Evolutionary conservation across 2,797 vertebrate species (phyloP).

Genomic region (Parauchenoglanis ngamensis): DNA sequence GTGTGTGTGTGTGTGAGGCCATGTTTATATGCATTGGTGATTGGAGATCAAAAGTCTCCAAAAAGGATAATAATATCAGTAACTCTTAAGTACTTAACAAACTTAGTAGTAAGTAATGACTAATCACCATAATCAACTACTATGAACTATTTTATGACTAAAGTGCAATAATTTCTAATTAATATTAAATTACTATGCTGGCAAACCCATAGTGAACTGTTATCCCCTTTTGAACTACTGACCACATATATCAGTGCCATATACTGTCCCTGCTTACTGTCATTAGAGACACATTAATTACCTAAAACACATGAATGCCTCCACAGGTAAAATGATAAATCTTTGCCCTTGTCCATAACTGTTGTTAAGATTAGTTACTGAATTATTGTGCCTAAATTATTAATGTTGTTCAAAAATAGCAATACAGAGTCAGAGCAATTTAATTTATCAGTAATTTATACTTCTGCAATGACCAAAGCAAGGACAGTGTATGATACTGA

Average conservation of each 20-base stretch:
- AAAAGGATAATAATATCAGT: background rate
- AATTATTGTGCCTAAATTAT: background rate
- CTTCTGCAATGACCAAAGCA: background rate
- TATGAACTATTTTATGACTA: background rate
- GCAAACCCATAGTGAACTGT: background rate
- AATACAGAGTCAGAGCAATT: no score
- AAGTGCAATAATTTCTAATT: background rate
- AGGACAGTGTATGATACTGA: background rate
- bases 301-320: no score
- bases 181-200: background rate
- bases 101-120: background rate
- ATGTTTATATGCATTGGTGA: background rate
- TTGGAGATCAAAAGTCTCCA: background rate
- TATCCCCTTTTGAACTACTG: background rate
- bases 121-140: background rate
- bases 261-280: background rate
- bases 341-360: background rate
- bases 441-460: no score
- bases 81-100: background rate
- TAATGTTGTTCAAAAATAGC: background rate
- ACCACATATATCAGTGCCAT: background rate
- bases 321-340: no score
- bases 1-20: accelerated
- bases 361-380: background rate
- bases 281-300: background rate